Percentiles rank a stretch among this genome's conserved stretches.
phyloP scores from a whole-genome alignment of 1,140 invertebrate species.

The Bombus waltoni region DNA sequence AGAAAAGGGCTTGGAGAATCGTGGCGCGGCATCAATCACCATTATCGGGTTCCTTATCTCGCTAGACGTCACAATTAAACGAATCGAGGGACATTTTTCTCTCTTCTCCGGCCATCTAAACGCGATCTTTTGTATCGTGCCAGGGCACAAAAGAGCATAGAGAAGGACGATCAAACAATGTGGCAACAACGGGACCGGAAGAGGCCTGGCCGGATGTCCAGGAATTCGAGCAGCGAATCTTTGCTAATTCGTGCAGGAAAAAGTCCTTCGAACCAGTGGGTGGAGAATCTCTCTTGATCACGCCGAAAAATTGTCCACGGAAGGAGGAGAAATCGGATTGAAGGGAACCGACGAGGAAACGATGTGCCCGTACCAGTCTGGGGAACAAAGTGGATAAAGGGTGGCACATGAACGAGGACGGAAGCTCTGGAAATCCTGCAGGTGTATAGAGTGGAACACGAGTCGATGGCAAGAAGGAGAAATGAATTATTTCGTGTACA shows the following conservation, averaged over 20 bases:
- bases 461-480: no score
- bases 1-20: not conserved
- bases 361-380: not conserved
- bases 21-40: constrained; percentile 36
- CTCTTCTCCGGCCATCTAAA: not conserved
- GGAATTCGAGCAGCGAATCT: constrained; percentile 35
- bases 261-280: not conserved
- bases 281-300: not conserved
- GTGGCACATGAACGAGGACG: not conserved
- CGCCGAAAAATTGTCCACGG: constrained; percentile 6
- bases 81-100: constrained; percentile 51
- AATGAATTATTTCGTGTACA: not conserved
- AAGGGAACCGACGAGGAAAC: constrained; percentile 11
- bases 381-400: constrained; percentile 9
- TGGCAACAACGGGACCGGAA: constrained; percentile 27
- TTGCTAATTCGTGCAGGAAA: constrained; percentile 33
- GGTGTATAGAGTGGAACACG: not conserved
- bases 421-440: not conserved
- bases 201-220: constrained; percentile 18
- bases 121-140: constrained; percentile 24
- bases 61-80: constrained; percentile 50
- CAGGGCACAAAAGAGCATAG: not conserved
- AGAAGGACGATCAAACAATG: not conserved
- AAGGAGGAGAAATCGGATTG: constrained; percentile 11
- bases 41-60: constrained; percentile 50